These are phyloP conservation scores for fruit fly (Drosophila melanogaster) DNA, from an alignment of 1,140 invertebrate species.

Conservation along the genomic window Release_6_plus_ISO1_MT NT_033779.5:17105501-17106000, in stretches of 20 bases:
- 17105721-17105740: no score
- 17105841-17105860: neutral
- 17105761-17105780: no score
- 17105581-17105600: slow-evolving; percentile 13
- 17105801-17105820: neutral
- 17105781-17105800: neutral
- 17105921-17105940: slow-evolving; percentile 76
- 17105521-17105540: slow-evolving; percentile 66
- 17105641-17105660: no score
- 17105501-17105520: slow-evolving; percentile 81
- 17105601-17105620: no score
- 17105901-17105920: slow-evolving; percentile 50
- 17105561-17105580: neutral
- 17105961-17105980: slow-evolving; percentile 81
- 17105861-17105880: neutral
- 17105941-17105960: slow-evolving; percentile 77
- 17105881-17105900: neutral
- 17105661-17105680: no score
- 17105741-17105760: no score
- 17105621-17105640: neutral
- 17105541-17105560: slow-evolving; percentile 69
- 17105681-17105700: neutral
- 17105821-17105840: neutral
- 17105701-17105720: neutral
- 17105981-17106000: slow-evolving; percentile 50